Percentiles rank a stretch among this genome's conserved stretches.
phyloP scores from a whole-genome alignment of 2,888 invertebrate genomes.

The Steinernema carpocapsae region DNA sequence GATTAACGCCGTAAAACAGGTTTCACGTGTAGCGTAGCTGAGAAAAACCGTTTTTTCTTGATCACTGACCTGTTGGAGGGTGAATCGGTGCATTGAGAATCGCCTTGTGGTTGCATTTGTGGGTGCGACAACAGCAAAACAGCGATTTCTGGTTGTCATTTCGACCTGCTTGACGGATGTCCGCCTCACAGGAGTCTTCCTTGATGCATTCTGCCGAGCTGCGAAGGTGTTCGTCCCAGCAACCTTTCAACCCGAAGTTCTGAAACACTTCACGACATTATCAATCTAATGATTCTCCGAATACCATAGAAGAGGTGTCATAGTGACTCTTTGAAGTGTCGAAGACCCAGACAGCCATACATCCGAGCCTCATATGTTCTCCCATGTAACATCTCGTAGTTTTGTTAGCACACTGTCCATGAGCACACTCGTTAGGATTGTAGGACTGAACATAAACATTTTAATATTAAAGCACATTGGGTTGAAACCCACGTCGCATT shows the following conservation, averaged over 20 bases:
- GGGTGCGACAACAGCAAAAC: constrained; percentile 58
- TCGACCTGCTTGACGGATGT: constrained; percentile 44
- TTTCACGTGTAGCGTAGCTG: neutral
- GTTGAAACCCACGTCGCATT: constrained; percentile 41
- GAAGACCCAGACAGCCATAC: constrained; percentile 51
- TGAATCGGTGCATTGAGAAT: constrained; percentile 16
- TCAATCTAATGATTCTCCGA: neutral
- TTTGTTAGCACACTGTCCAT: constrained; percentile 38
- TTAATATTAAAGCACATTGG: neutral
- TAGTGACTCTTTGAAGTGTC: constrained; percentile 36
- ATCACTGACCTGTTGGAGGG: neutral
- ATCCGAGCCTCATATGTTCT: constrained; percentile 40
- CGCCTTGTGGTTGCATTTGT: constrained; percentile 52
- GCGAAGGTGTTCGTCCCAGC: constrained; percentile 49
- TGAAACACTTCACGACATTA: neutral
- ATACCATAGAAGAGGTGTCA: constrained; percentile 22
- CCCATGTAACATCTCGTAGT: constrained; percentile 42
- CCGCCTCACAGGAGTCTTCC: constrained; percentile 45
- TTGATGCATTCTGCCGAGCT: constrained; percentile 46
- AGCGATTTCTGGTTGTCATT: constrained; percentile 37
- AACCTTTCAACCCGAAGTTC: constrained; percentile 43
- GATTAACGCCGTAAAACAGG: neutral
- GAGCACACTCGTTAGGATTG: constrained; percentile 18
- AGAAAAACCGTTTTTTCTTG: neutral
- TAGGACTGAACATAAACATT: constrained; percentile 34